Evolutionary conservation across 1,140 invertebrate species (phyloP).

Genomic region (Pseudobourletiella spinata): DNA sequence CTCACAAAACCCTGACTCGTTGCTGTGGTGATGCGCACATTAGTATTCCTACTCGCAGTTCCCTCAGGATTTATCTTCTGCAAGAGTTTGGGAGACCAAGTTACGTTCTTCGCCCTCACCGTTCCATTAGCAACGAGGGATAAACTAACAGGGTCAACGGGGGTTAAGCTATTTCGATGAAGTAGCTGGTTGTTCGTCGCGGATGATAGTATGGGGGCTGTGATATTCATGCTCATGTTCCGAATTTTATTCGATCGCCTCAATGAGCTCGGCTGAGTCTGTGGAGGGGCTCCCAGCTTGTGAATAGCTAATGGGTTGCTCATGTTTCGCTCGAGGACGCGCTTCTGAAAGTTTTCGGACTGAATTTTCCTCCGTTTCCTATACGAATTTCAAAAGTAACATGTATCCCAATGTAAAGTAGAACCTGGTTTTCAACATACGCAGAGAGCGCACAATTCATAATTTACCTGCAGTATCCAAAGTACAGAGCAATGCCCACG

Average conservation of each 20-base stretch:
- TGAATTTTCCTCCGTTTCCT: constrained; percentile 35
- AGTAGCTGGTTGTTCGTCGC: constrained; percentile 9
- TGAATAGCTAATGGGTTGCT: constrained; percentile 35
- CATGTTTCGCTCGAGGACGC: constrained; percentile 34
- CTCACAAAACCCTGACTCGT: constrained; percentile 4
- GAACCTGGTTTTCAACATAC: too few species aligned
- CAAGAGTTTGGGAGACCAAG: constrained; percentile 35
- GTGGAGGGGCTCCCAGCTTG: constrained; percentile 11
- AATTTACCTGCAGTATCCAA: constrained; percentile 34
- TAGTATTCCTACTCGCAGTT: constrained; percentile 18
- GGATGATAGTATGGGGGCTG: constrained; percentile 23
- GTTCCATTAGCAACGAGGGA: constrained; percentile 7
- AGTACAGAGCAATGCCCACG: constrained; percentile 30
- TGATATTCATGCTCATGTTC: constrained; percentile 34
- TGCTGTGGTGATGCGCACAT: constrained; percentile 18
- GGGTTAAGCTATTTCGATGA: constrained; percentile 22
- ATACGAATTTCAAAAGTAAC: too few species aligned
- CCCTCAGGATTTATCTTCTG: constrained; percentile 30
- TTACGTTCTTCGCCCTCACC: constrained; percentile 28
- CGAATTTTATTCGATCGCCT: constrained; percentile 34
- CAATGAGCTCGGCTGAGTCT: constrained; percentile 17
- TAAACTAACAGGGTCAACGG: constrained; percentile 22
- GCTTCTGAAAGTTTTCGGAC: constrained; percentile 35
- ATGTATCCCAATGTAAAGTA: too few species aligned
- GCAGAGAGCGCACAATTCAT: too few species aligned